These are phyloP conservation scores for Heterotilapia buettikoferi DNA, from an alignment of 2,113 vertebrate species.

Conservation along the genomic window DNA sequence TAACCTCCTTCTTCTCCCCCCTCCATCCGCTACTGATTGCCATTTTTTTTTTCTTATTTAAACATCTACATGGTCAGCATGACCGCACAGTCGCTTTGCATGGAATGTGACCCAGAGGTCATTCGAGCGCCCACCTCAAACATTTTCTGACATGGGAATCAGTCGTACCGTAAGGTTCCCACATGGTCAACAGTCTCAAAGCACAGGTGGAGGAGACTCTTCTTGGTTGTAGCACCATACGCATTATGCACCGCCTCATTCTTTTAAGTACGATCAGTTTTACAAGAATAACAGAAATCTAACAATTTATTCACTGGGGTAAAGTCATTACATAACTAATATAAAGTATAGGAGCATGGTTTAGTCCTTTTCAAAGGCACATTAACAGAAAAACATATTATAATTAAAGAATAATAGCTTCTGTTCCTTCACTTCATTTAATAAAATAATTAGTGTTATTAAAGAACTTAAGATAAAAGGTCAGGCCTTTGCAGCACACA, in stretches of 20 bases:
- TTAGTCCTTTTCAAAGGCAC: neutral
- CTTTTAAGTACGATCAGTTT: neutral
- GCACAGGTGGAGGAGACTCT: slow-evolving; percentile 19
- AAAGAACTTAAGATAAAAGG: neutral
- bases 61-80: slow-evolving; percentile 63
- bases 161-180: slow-evolving; percentile 6
- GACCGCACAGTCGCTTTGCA: slow-evolving; percentile 39
- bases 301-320: neutral
- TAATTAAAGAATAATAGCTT: neutral
- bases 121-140: slow-evolving; percentile 54
- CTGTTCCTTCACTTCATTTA: neutral
- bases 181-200: slow-evolving; percentile 8
- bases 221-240: neutral
- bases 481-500: neutral
- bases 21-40: slow-evolving; percentile 9
- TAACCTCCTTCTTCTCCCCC: neutral
- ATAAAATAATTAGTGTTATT: neutral
- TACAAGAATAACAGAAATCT: neutral
- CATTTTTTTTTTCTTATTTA: slow-evolving; percentile 63
- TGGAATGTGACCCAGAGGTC: slow-evolving; percentile 63
- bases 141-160: slow-evolving; percentile 35
- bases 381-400: neutral
- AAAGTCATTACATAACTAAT: neutral
- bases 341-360: neutral
- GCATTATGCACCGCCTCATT: neutral